Percentiles rank a stretch among this genome's conserved stretches.
Conservation (phyloP, 2,797 vertebrate genomes). For the Thamnophis elegans region DNA sequence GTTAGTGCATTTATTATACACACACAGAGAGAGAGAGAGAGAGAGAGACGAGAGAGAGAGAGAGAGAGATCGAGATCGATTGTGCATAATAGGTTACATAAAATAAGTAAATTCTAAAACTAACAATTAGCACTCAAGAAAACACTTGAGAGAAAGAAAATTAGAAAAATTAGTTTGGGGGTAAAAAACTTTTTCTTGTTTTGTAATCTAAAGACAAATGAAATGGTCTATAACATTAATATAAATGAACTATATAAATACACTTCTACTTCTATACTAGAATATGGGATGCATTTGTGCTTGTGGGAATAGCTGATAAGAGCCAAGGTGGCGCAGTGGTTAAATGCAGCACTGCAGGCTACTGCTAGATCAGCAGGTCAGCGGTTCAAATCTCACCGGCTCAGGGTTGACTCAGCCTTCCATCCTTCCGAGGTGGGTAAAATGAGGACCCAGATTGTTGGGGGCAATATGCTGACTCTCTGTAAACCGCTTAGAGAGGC, state of each 20-base stretch:
- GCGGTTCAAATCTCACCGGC: too few relatives aligned
- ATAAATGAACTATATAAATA: background rate
- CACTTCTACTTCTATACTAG: background rate
- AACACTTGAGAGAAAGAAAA: background rate
- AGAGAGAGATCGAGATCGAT: too few relatives aligned
- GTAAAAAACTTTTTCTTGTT: background rate
- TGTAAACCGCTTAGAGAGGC: too few relatives aligned
- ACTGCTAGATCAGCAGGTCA: too few relatives aligned
- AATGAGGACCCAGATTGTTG: too few relatives aligned
- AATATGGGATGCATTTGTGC: background rate
- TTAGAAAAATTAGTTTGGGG: background rate
- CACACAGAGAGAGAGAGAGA: too few relatives aligned
- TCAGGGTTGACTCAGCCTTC: too few relatives aligned
- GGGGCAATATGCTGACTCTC: too few relatives aligned
- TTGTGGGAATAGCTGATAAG: background rate
- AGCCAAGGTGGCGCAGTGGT: too few relatives aligned
- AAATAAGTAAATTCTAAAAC: background rate
- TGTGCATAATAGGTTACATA: background rate
- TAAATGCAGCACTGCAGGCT: too few relatives aligned
- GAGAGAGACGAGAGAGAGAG: too few relatives aligned
- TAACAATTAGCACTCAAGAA: background rate
- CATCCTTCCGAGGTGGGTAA: too few relatives aligned
- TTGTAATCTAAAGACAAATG: background rate
- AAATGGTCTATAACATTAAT: background rate
- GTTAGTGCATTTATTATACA: background rate